Conservation (phyloP, 2,113 vertebrate species). For the Pygoscelis adeliae region DNA sequence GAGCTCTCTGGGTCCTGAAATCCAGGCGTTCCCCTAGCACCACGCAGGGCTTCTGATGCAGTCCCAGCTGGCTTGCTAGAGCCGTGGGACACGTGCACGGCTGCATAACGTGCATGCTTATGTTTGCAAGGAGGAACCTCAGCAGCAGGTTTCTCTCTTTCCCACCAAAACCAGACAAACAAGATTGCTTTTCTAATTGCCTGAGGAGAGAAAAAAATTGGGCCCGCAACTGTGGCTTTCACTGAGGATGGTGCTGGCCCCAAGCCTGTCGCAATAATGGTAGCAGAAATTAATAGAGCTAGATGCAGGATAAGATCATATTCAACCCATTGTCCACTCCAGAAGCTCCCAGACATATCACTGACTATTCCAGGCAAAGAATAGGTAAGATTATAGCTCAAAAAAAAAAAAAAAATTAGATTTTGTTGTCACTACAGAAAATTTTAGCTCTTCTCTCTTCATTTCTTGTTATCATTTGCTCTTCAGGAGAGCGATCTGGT, state of each 20-base stretch:
- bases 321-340: background rate
- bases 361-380: background rate
- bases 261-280: background rate
- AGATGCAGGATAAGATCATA: background rate
- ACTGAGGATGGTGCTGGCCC: background rate
- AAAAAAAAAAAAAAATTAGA: too few relatives aligned
- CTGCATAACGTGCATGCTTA: rapidly evolving
- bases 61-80: background rate
- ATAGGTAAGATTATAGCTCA: background rate
- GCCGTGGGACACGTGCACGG: rapidly evolving
- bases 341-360: background rate
- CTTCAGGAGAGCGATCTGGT: background rate
- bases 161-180: background rate
- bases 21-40: rapidly evolving
- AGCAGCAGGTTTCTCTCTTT: background rate
- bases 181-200: background rate
- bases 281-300: background rate
- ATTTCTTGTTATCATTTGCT: background rate
- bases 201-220: background rate
- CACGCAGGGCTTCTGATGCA: rapidly evolving
- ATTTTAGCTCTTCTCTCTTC: background rate
- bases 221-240: background rate
- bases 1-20: background rate
- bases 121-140: background rate
- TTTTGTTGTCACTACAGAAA: background rate